Evolutionary conservation across 2,888 invertebrate genomes (phyloP), one percentile per base, ranked within the genome.

Genomic region (Diadegma fenestrale): DNA sequence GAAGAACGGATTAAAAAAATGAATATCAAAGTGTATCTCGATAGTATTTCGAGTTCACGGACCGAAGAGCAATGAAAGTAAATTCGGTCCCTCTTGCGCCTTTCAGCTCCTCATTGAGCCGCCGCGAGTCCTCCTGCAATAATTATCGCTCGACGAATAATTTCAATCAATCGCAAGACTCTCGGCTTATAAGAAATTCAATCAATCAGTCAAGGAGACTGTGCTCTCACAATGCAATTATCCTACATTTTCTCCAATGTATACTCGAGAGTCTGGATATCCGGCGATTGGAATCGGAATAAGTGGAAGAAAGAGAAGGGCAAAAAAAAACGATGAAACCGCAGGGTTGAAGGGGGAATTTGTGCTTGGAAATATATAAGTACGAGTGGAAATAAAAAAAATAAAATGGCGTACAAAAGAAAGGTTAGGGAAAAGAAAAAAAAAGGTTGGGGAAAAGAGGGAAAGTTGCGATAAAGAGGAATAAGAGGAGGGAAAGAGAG

Each of bases 191-290:
- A 78, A 81, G 69, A 78, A 85, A 75, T 82, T 78, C 85, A 69
- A 85, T 85, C 78, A 85, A 85, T 85, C 78, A 85, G 82, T 85
- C 82, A 79, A 78, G 41, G 41, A 64, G 78, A 54, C 51, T 69
- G 41, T n/a, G 51, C 26, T 48, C 48, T 63, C 45, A 51, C 68
- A 54, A 61, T 78, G 68, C 77, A 80, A 84, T 84, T 84, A 80
- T 72, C 33, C 63, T 51, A 33, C 77, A 77, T 77, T 69, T 68
- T 33, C 54, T 69, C 80, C 43, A 45, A 26, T 26, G 14, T 26
- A 58, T 75, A 43, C 58, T 14, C 48, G 37, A 54, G 54, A 43
- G 33, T 51, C n/a, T 64, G 68, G 78, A 75, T 78, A 43, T 17
- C 41, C 12, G 19, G 12, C 45, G 54, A 51, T 48, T 69, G 51